Base-by-base conservation (phyloP, 2,113 vertebrate species). In the Eulacestoma nigropectus region DNA sequence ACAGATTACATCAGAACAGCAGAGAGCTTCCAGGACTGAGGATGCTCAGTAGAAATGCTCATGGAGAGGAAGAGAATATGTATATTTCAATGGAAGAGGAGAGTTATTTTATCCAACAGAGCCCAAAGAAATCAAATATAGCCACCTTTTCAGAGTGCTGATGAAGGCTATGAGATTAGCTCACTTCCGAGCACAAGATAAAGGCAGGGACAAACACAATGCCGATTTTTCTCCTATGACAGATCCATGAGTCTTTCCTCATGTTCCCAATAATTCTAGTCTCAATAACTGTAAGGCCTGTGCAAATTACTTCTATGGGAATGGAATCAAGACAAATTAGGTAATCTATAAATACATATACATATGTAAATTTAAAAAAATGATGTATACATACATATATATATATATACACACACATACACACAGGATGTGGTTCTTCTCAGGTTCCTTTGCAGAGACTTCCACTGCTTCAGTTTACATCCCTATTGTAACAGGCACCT, bases 371-470 rank as follows among this genome's bases (percentile, higher is more conserved):
- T 41, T 41, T 41, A 12, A 41, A 41, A n/a, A n/a, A n/a, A n/a
- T n/a, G n/a, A 41, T 41, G 41, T 41, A 41, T 11, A 53, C 18
- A 30, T 11, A 9, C 19, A 7, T 32, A 12, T 55, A 7, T 21
- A 47, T 7, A n/a, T 42, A 25, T n/a, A 76, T 8, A 21, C 8
- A 21, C 4, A 65, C 4, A 39, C 30, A 74, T 32, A 22, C 67
- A 68, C 0, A 2, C 64, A 52, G 14, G 47, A 68, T 0, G 2
- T 1, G 1, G 3, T 59, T 69, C 22, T 42, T 91, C 50, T 57
- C 80, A 42, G 37, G 65, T 47, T 68, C 17, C 37, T 83, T 73
- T 93, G 30, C 59, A 65, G n/a, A 88, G 49, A 68, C 16, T 88
- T 93, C 29, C 27, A 37, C 16, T 49, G 27, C 16, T 83, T 73